Conservation (phyloP, 2,113 vertebrate species). For the Isurus oxyrinchus region DNA sequence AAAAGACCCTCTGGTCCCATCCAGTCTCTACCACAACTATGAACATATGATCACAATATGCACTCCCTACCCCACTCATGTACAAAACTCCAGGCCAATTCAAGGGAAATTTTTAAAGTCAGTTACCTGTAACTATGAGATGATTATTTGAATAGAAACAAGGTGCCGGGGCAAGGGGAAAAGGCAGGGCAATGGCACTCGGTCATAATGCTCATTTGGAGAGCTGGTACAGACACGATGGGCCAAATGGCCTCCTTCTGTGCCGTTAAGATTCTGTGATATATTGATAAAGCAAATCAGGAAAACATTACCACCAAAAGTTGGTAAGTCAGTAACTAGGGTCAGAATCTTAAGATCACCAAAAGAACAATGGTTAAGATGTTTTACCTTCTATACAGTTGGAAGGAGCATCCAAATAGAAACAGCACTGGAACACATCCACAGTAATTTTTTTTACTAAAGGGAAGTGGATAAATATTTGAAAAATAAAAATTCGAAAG, state of each 20-base stretch:
- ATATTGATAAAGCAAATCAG: background rate
- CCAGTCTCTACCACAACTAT: background rate
- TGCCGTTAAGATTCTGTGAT: no score
- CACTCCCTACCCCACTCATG: background rate
- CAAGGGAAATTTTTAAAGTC: background rate
- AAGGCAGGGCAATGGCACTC: no score
- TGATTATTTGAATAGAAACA: no score
- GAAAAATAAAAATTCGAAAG: background rate
- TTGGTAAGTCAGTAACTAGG: background rate
- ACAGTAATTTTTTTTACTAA: background rate
- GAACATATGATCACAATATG: background rate
- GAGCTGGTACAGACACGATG: no score
- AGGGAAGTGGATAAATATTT: background rate
- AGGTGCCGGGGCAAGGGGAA: no score
- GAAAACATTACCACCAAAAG: background rate
- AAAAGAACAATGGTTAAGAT: background rate
- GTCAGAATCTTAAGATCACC: background rate
- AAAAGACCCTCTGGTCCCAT: background rate
- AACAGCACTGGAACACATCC: background rate
- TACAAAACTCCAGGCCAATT: background rate
- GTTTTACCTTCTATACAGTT: background rate
- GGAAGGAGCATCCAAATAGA: background rate
- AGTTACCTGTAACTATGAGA: background rate
- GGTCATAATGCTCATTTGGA: no score
- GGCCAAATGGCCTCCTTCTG: no score